phyloP scores from a whole-genome alignment of 2,797 vertebrate species.

The Pantherophis vulpinus region DNA sequence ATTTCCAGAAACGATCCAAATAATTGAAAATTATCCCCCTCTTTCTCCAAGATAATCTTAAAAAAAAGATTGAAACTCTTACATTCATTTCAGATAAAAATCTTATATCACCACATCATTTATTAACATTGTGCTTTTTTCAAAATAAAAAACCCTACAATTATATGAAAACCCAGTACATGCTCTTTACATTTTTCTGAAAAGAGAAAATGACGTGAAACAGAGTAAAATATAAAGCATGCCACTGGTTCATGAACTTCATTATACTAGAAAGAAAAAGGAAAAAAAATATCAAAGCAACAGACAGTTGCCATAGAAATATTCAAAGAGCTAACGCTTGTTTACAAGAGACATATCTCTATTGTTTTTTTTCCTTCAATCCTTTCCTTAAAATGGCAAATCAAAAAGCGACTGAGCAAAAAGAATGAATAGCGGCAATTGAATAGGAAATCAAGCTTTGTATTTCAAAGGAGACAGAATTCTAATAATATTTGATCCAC shows the following conservation, averaged over 20 bases:
- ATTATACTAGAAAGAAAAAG: conserved; percentile 78
- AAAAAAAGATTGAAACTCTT: conserved; percentile 60
- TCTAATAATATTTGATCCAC: conserved; percentile 73
- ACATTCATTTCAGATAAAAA: conserved; percentile 75
- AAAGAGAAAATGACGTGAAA: conserved; percentile 73
- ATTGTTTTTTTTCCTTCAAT: conserved; percentile 72
- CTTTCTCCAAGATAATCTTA: conserved; percentile 76
- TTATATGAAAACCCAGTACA: conserved; percentile 72
- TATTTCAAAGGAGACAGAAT: conserved; percentile 71
- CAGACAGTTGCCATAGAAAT: conserved; percentile 91
- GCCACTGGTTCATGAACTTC: conserved; percentile 89
- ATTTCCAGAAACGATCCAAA: conserved; percentile 34
- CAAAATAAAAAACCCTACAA: conserved; percentile 65
- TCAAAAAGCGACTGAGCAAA: conserved; percentile 76
- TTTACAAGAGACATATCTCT: conserved; percentile 87
- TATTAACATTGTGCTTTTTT: conserved; percentile 74
- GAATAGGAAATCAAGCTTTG: conserved; percentile 74
- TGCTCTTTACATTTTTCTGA: conserved; percentile 75
- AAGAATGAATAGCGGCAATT: conserved; percentile 71
- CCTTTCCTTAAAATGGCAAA: conserved; percentile 73
- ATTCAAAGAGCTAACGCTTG: conserved; percentile 83
- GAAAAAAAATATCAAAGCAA: conserved; percentile 80
- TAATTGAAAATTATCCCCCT: conserved; percentile 55
- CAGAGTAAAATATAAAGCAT: conserved; percentile 75
- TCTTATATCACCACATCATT: conserved; percentile 62